phyloP scores from a whole-genome alignment of 2,113 vertebrate species.

The Axis porcinus region DNA sequence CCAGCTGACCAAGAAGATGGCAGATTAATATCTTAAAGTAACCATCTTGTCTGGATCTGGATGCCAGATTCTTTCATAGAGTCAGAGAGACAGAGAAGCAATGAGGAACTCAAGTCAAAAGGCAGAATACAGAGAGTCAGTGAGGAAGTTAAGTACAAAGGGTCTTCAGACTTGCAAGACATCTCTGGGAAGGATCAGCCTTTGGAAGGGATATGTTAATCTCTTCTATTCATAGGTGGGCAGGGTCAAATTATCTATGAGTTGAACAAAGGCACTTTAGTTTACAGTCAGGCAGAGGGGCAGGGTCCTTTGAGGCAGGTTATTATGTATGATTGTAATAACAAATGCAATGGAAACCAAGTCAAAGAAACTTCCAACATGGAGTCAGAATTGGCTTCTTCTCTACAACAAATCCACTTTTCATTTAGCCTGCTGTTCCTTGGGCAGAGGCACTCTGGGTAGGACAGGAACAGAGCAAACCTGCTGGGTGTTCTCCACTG shows the following conservation, averaged over 20 bases:
- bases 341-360: background rate
- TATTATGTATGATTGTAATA: background rate
- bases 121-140: background rate
- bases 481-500: background rate
- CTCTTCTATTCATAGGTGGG: background rate
- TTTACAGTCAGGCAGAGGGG: background rate
- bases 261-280: background rate
- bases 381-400: background rate
- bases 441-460: background rate
- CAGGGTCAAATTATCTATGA: background rate
- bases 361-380: background rate
- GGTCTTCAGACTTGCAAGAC: background rate
- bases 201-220: background rate
- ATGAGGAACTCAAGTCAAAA: background rate
- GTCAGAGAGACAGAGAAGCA: background rate
- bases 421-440: background rate
- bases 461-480: fast-evolving
- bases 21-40: background rate
- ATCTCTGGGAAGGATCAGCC: background rate
- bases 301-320: background rate
- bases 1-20: background rate
- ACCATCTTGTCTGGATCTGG: background rate
- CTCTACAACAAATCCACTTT: background rate
- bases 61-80: background rate
- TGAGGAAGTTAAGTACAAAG: background rate